Conservation (phyloP, 2,797 vertebrate species). For the Chelidonichthys spinosus region DNA sequence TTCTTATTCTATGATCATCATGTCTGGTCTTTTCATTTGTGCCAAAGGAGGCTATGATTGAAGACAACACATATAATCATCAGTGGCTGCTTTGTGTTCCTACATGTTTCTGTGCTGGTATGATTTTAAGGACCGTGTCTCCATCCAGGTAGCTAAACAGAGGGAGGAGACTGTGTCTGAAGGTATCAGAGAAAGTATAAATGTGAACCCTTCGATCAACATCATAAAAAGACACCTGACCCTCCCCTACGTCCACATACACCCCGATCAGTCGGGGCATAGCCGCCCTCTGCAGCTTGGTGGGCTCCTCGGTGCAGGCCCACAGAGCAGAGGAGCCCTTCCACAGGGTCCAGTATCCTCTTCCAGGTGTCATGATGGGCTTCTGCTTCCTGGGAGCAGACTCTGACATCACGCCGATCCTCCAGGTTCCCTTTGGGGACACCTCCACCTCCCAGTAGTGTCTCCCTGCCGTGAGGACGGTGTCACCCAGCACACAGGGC, state of each 20-base stretch:
- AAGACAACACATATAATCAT: neutral
- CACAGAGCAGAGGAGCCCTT: conserved; percentile 7
- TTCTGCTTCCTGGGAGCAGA: neutral
- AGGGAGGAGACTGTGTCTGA: conserved; percentile 8
- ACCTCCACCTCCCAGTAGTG: conserved; percentile 40
- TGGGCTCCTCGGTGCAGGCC: conserved; percentile 2
- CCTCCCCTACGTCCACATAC: conserved; percentile 23
- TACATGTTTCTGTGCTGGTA: neutral
- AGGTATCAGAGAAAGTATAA: conserved; percentile 26
- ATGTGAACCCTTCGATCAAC: conserved; percentile 15
- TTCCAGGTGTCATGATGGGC: neutral
- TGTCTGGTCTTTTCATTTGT: neutral
- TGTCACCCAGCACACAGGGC: conserved; percentile 9
- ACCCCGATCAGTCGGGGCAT: conserved; percentile 9
- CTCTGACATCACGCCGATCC: conserved; percentile 16
- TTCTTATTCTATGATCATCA: neutral
- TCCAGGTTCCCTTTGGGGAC: neutral
- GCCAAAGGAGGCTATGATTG: neutral
- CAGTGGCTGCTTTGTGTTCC: neutral
- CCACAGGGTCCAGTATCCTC: conserved; percentile 10
- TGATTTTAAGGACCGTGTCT: neutral
- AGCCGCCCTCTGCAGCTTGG: neutral
- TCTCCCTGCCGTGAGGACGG: conserved; percentile 12
- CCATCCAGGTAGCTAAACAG: conserved; percentile 6
- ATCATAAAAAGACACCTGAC: conserved; percentile 34